A percentile compares a stretch with the other conserved stretches of the same genome.
phyloP scores from a whole-genome alignment of 1,140 invertebrate genomes.

The Calosoma granatense region DNA sequence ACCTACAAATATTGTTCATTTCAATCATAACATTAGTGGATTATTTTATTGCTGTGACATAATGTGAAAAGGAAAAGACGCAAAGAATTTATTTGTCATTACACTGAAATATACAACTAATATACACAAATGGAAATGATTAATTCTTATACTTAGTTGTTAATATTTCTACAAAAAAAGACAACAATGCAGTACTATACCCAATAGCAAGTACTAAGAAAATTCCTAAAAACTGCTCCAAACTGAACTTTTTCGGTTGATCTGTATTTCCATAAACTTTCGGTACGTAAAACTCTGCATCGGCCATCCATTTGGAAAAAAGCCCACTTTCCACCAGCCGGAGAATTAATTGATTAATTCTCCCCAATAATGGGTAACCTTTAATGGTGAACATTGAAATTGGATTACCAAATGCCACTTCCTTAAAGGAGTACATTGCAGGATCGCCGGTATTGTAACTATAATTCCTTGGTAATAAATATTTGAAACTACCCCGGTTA shows the following conservation, averaged over 20 bases:
- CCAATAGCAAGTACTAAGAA: not conserved
- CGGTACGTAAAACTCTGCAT: not conserved
- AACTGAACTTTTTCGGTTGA: not conserved
- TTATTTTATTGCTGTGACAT: no score
- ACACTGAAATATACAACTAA: no score
- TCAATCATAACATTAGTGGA: no score
- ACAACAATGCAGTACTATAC: not conserved
- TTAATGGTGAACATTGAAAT: not conserved
- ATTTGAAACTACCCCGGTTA: not conserved
- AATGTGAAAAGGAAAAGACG: no score
- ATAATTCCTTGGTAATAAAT: not conserved
- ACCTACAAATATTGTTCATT: no score
- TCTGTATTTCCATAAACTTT: not conserved
- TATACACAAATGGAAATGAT: no score
- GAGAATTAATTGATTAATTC: not conserved
- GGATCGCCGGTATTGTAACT: not conserved
- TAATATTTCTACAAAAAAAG: not conserved
- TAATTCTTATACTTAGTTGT: no score
- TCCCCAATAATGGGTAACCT: not conserved
- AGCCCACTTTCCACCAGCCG: not conserved
- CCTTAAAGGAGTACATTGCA: not conserved
- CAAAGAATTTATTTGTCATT: no score
- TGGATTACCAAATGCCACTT: not conserved
- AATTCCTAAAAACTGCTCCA: not conserved
- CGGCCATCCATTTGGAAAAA: not conserved